phyloP scores from a whole-genome alignment of 2,888 invertebrate genomes.

The Eupelmus urozonus region DNA sequence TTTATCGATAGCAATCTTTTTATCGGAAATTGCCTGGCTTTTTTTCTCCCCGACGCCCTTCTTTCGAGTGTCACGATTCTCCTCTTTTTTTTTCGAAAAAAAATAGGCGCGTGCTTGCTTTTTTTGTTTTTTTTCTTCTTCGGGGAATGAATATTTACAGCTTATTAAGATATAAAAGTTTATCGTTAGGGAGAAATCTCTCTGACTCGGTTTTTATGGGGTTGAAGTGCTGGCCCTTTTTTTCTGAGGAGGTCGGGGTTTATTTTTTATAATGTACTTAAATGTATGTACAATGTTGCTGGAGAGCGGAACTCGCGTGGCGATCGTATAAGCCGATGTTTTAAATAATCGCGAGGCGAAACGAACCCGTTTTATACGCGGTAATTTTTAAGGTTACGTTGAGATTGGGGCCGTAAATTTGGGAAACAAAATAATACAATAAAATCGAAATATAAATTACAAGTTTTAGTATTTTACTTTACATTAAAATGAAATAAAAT shows the following conservation, averaged over 20 bases:
- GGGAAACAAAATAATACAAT: too few relatives aligned
- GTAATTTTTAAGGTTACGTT: not conserved
- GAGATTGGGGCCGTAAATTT: too few relatives aligned
- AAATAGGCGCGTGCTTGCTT: not conserved
- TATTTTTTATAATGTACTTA: slow-evolving; percentile 2
- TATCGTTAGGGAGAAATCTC: slow-evolving; percentile 36
- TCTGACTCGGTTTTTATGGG: not conserved
- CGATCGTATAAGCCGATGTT: not conserved
- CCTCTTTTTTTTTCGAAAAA: not conserved
- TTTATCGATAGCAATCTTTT: slow-evolving; percentile 56
- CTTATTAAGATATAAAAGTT: slow-evolving; percentile 50
- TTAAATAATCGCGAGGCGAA: slow-evolving; percentile 9
- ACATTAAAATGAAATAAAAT: too few relatives aligned
- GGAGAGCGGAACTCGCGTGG: not conserved
- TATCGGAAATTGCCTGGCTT: slow-evolving; percentile 53
- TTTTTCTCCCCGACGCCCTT: slow-evolving; percentile 34
- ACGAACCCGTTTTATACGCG: not conserved
- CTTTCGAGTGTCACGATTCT: not conserved
- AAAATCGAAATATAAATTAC: too few relatives aligned
- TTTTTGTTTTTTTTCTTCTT: slow-evolving; percentile 8
- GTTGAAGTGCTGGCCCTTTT: not conserved
- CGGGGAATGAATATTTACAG: slow-evolving; percentile 40
- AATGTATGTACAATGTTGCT: slow-evolving; percentile 16
- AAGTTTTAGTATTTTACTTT: too few relatives aligned
- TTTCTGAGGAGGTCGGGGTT: not conserved